Evolutionary conservation across 2,113 vertebrate species (phyloP).

Genomic region (Triplophysa dalaica): DNA sequence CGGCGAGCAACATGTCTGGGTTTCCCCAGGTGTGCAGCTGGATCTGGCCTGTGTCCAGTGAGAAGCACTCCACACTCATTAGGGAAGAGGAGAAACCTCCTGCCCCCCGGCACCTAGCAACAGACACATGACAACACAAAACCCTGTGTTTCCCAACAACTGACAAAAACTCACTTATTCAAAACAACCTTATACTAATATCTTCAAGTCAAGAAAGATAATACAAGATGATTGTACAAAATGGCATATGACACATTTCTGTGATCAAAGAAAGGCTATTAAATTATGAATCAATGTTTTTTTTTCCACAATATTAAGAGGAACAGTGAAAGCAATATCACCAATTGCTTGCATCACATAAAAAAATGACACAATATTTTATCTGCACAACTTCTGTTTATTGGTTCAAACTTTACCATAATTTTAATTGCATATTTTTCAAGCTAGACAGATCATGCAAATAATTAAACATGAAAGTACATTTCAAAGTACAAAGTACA

Average conservation of each 20-base stretch:
- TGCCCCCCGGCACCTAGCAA: slow-evolving; percentile 66
- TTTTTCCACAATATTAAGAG: too few relatives aligned
- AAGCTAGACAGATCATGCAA: neutral
- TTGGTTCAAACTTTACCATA: neutral
- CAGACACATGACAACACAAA: slow-evolving; percentile 68
- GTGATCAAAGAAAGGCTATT: too few relatives aligned
- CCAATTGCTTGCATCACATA: too few relatives aligned
- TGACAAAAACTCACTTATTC: slow-evolving; percentile 50
- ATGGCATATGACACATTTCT: neutral
- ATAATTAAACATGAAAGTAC: neutral
- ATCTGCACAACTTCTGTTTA: too few relatives aligned
- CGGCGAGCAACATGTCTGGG: slow-evolving; percentile 7
- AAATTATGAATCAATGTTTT: too few relatives aligned
- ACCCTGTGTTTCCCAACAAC: slow-evolving; percentile 75
- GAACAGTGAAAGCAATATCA: too few relatives aligned
- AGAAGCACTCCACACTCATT: slow-evolving; percentile 70
- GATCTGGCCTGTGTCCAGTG: slow-evolving; percentile 63
- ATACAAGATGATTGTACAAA: neutral
- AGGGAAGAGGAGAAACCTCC: slow-evolving; percentile 65
- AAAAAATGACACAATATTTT: too few relatives aligned
- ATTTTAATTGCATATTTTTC: neutral
- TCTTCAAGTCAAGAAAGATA: slow-evolving; percentile 11
- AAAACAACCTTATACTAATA: slow-evolving; percentile 53
- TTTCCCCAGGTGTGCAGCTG: slow-evolving; percentile 67
- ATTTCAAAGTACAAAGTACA: neutral